Conservation (phyloP, 1,140 invertebrate species). For the Psix sp. region DNA sequence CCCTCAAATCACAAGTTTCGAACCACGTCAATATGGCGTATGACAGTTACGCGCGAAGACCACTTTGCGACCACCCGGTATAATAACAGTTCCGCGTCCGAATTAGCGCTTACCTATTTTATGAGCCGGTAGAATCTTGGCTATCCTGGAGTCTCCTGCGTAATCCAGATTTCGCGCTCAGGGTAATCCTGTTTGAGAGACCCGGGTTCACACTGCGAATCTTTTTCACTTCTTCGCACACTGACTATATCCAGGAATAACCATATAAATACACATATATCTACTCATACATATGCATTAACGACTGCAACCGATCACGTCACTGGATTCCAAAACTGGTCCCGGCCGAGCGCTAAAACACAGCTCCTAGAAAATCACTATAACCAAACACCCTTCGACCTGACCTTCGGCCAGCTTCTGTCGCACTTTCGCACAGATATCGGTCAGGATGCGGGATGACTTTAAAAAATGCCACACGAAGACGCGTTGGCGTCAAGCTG, state of each 20-base stretch:
- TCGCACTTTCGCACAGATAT: constrained; percentile 28
- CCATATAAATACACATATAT: constrained; percentile 20
- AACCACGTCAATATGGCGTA: constrained; percentile 21
- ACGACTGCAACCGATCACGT: constrained; percentile 6
- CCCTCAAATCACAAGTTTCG: too few species aligned
- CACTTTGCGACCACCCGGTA: constrained; percentile 33
- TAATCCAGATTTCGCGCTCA: constrained; percentile 60
- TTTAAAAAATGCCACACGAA: constrained; percentile 35
- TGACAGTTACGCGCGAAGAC: neutral
- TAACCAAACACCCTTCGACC: neutral
- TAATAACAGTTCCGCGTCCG: constrained; percentile 24
- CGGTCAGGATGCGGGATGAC: constrained; percentile 25
- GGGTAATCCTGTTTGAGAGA: constrained; percentile 18
- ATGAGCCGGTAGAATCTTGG: constrained; percentile 61
- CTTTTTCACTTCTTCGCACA: constrained; percentile 18
- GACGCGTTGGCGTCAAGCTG: constrained; percentile 22
- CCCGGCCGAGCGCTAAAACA: neutral
- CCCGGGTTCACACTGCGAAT: neutral
- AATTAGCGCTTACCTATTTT: constrained; percentile 58
- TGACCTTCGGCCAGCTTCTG: neutral
- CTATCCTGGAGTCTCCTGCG: constrained; percentile 54
- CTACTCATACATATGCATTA: constrained; percentile 18
- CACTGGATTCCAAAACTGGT: constrained; percentile 18
- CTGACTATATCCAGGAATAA: constrained; percentile 15
- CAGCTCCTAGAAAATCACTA: too few species aligned